Base-by-base conservation (phyloP, 2,888 invertebrate genomes). In the Eristalis pertinax region DNA sequence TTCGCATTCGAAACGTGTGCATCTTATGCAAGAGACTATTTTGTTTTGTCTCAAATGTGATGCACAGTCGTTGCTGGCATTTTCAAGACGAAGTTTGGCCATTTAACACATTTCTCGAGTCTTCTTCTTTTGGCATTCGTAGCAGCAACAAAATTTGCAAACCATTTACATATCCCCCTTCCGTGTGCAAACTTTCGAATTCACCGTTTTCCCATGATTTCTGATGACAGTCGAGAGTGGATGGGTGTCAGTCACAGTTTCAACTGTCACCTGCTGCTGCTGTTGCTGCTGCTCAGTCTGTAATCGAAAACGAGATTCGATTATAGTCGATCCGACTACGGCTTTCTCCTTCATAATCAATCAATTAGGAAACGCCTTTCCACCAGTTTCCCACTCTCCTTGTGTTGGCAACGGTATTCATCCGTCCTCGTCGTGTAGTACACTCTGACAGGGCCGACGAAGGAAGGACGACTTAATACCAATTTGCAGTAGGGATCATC, bases 401-500 rank as follows among this genome's bases (percentile, higher is more conserved):
- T 50, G 64, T 50, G 64, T 64, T 38, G 32, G 60, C 15, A 35
- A 19, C 32, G 41, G 11, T 62, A 26, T 72, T 19, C n/a, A 19
- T 65, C n/a, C 38, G 19, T 50, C 50, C 50, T 50, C 19, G n/a
- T 50, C 19, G n/a, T 43, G 43, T 4, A 19, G n/a, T 15, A 4
- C n/a, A 50, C 8, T 5, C 50, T 19, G 1, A 41, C n/a, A 4
- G 32, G 35, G 56, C 41, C 63, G 19, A 43, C 62, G n/a, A 22
- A 22, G n/a, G 13, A 35, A 50, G 64, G 67, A 13, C 29, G 35
- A 65, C 26, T 74, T 69, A 63, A 76, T 69, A 63, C 60, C 60
- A 70, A 74, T 81, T 81, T 81, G 69, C 74, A 64, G 64, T 64
- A 75, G 50, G 70, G 75, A 75, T 72, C 65, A 80, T 72, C 75